Evolutionary conservation across 1,140 invertebrate species (phyloP).

Genomic region (Condylostylus longicornis): DNA sequence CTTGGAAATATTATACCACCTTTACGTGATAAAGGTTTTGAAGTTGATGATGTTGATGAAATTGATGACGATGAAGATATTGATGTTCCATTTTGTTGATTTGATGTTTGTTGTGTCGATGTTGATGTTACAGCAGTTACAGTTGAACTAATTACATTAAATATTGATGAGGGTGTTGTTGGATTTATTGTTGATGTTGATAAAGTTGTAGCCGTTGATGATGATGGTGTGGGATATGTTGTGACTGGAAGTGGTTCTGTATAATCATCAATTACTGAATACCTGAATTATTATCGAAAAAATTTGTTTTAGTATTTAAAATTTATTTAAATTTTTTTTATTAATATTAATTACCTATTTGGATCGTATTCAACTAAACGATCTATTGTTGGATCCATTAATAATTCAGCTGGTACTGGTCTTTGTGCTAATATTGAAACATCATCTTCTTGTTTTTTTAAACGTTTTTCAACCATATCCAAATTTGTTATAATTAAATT

Average conservation of each 20-base stretch:
- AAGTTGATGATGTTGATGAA: slow-evolving; percentile 8
- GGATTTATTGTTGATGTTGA: slow-evolving; percentile 23
- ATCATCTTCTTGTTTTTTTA: slow-evolving; percentile 70
- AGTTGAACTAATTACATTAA: slow-evolving; percentile 15
- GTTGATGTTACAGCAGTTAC: slow-evolving; percentile 32
- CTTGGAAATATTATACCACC: slow-evolving; percentile 76
- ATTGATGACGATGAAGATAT: slow-evolving; percentile 16
- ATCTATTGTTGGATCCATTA: slow-evolving; percentile 62
- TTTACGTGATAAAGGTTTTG: slow-evolving; percentile 37
- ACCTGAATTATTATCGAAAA: slow-evolving; percentile 10
- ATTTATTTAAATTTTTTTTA: slow-evolving; percentile 4
- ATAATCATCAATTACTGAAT: slow-evolving; percentile 23
- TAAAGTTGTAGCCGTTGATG: slow-evolving; percentile 17
- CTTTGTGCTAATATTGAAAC: slow-evolving; percentile 42
- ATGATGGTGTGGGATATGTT: slow-evolving; percentile 15
- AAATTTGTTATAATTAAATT: slow-evolving; percentile 78
- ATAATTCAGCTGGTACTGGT: slow-evolving; percentile 52
- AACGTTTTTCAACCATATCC: slow-evolving; percentile 63
- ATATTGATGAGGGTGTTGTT: slow-evolving; percentile 10
- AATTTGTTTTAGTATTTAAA: not conserved
- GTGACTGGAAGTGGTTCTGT: slow-evolving; percentile 26
- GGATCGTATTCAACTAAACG: slow-evolving; percentile 59
- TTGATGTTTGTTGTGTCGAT: slow-evolving; percentile 22
- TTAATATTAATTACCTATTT: slow-evolving; percentile 35
- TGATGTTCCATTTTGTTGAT: slow-evolving; percentile 18